Conservation (phyloP, 2,113 vertebrate species). For the Numenius arquata region DNA sequence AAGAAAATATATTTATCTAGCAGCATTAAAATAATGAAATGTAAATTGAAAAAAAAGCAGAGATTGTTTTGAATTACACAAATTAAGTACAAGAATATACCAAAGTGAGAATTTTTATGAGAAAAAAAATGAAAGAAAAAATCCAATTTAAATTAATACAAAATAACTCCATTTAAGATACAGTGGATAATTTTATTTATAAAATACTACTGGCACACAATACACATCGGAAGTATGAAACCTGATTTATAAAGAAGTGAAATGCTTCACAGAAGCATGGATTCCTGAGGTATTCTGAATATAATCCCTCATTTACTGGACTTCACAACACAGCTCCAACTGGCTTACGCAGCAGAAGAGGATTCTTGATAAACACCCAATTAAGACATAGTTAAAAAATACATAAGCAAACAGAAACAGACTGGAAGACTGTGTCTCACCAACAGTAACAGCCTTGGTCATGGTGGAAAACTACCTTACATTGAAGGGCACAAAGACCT, state of each 20-base stretch:
- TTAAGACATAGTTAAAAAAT: neutral
- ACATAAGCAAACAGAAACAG: neutral
- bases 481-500: neutral
- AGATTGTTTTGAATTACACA: neutral
- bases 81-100: neutral
- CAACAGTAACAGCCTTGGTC: neutral
- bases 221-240: neutral
- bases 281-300: neutral
- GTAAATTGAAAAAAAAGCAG: neutral
- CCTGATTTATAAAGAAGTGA: neutral
- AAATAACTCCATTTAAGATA: neutral
- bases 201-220: neutral
- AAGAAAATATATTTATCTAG: neutral
- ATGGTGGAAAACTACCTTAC: neutral
- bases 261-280: constrained; percentile 46
- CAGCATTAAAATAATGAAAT: neutral
- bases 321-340: neutral
- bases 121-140: neutral
- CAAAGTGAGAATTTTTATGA: neutral
- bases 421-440: neutral
- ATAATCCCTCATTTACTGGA: neutral
- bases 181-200: constrained; percentile 16
- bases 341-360: neutral
- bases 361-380: neutral
- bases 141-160: neutral